Conservation (phyloP, 2,113 vertebrate genomes). For the Elgaria multicarinata region DNA sequence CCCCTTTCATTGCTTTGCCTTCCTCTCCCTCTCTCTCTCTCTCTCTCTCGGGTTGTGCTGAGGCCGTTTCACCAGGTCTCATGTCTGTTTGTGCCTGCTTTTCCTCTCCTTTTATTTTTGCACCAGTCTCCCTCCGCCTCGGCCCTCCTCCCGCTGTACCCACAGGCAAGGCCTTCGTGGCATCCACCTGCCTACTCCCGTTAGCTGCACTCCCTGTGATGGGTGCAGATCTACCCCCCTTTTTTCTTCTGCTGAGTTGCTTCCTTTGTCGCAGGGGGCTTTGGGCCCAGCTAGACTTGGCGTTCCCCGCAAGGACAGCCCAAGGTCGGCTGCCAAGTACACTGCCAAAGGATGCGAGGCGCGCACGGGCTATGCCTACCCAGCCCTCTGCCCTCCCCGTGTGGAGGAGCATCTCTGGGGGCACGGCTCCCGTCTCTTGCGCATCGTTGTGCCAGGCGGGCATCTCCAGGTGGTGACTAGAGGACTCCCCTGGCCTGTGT, state of each 20-base stretch:
- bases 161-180: neutral
- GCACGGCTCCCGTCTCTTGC: neutral
- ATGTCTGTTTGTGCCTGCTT: neutral
- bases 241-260: neutral
- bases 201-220: neutral
- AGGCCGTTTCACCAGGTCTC: neutral
- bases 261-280: neutral
- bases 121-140: neutral
- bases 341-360: neutral
- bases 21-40: constrained; percentile 31
- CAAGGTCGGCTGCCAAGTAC: neutral
- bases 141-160: neutral
- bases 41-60: neutral
- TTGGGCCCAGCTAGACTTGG: neutral
- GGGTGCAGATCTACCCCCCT: neutral
- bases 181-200: neutral
- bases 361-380: too few species aligned
- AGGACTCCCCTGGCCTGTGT: neutral
- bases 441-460: neutral
- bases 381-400: too few species aligned
- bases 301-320: constrained; percentile 31
- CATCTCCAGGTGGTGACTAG: neutral
- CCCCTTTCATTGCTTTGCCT: neutral
- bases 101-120: neutral
- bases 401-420: neutral